Evolutionary conservation across 2,113 vertebrate genomes (phyloP).

Genomic region (Calypte anna): DNA sequence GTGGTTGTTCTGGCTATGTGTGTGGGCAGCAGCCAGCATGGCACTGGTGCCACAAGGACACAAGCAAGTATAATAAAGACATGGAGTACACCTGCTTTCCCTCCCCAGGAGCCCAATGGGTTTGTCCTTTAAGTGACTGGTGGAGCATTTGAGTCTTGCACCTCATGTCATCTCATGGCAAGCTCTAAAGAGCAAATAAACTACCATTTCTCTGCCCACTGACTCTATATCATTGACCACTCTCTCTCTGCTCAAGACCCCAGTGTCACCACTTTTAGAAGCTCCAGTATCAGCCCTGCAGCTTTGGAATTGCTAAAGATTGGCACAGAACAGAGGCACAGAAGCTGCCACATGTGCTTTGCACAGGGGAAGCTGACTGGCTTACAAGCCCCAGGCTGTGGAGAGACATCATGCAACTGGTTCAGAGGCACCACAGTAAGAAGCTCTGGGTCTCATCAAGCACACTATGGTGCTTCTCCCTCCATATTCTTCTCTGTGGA

Average conservation of each 20-base stretch:
- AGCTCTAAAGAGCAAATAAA: not conserved
- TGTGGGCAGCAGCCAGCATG: not conserved
- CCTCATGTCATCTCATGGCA: not conserved
- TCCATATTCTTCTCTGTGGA: not conserved
- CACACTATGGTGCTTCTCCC: not conserved
- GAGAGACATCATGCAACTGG: not conserved
- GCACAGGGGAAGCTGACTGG: not conserved
- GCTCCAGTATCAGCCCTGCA: not conserved
- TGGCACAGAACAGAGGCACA: slow-evolving; percentile 26
- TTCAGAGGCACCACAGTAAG: not conserved
- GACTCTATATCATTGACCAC: not conserved
- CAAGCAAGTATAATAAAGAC: not conserved
- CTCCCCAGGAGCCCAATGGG: not conserved
- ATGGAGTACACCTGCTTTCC: not conserved
- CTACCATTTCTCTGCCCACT: not conserved
- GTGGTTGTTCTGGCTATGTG: not conserved
- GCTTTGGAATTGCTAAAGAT: not conserved
- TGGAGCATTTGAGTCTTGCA: not conserved
- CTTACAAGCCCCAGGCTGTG: not conserved
- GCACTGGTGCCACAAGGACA: not conserved
- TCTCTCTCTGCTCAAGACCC: not conserved
- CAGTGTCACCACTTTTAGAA: slow-evolving; percentile 10
- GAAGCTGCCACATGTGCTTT: not conserved
- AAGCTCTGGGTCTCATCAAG: not conserved
- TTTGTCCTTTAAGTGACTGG: not conserved